Conservation (phyloP, 2,797 vertebrate genomes). For the Malurus splendens region DNA sequence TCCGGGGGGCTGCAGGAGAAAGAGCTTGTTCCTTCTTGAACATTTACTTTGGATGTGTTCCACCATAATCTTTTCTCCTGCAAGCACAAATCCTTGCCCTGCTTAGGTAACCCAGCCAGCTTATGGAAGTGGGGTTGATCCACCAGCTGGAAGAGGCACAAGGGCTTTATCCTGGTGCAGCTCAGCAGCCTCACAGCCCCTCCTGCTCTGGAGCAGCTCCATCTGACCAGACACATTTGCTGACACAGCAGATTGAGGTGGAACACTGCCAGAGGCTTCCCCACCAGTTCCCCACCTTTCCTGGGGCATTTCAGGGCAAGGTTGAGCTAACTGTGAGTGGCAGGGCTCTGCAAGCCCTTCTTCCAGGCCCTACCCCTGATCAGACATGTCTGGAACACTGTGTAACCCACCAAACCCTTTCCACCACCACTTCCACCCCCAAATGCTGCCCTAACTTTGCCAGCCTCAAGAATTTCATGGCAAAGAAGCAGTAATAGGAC, state of each 20-base stretch:
- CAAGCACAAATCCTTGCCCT: not conserved
- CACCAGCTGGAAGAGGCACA: accelerated
- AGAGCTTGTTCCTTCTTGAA: not conserved
- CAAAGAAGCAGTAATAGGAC: not conserved
- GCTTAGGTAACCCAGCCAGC: not conserved
- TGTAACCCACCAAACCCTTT: not conserved
- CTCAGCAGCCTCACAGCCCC: not conserved
- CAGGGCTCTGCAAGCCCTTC: not conserved
- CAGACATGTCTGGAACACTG: accelerated
- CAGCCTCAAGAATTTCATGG: not conserved
- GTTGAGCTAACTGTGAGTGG: not conserved
- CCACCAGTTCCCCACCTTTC: accelerated
- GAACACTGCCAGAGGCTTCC: not conserved
- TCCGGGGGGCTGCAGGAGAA: accelerated
- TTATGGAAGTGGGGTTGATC: not conserved
- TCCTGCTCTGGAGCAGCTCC: not conserved
- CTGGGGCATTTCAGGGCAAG: accelerated
- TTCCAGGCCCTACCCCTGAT: not conserved
- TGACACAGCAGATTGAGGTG: not conserved
- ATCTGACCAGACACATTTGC: accelerated
- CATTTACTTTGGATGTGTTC: not conserved
- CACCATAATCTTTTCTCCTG: not conserved
- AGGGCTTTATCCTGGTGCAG: not conserved
- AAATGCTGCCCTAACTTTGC: not conserved
- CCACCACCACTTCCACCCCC: not conserved